phyloP scores from a whole-genome alignment of 2,888 invertebrate genomes.

The Agrotis clavis region DNA sequence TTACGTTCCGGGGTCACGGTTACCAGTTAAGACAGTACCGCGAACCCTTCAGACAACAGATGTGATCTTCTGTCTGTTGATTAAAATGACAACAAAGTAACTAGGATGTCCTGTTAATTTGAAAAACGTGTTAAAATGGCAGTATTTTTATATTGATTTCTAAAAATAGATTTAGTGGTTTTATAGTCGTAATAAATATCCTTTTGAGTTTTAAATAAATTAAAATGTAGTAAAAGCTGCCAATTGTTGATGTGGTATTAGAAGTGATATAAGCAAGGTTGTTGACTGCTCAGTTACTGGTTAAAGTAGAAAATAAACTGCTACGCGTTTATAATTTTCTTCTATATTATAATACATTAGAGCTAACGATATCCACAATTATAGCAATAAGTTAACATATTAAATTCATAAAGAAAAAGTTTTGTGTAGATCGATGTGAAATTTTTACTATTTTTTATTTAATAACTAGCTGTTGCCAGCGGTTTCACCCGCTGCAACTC shows the following conservation, averaged over 20 bases:
- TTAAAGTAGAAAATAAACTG: slow-evolving; percentile 29
- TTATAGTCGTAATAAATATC: neutral
- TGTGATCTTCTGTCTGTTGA: no score
- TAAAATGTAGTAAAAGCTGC: neutral
- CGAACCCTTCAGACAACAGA: no score
- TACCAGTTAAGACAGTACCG: no score
- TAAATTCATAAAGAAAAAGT: slow-evolving; percentile 27
- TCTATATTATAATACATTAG: slow-evolving; percentile 27
- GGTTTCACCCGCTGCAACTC: no score
- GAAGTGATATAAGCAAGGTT: neutral
- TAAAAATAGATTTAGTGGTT: no score
- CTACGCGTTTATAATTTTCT: slow-evolving; percentile 21
- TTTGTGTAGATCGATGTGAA: slow-evolving; percentile 20
- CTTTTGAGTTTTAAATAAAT: neutral
- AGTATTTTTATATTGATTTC: no score
- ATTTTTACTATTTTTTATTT: slow-evolving; percentile 1
- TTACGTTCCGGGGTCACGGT: no score
- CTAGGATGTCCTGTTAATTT: neutral
- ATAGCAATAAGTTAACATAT: slow-evolving; percentile 31
- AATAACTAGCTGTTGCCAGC: no score
- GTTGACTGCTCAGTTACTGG: slow-evolving; percentile 8
- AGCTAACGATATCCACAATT: slow-evolving; percentile 44
- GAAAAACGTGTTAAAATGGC: neutral
- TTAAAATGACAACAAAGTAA: neutral
- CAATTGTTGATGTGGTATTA: neutral